These are phyloP conservation scores for Acinonyx jubatus DNA, from an alignment of 2,113 vertebrate species.

Conservation along the genomic window DNA sequence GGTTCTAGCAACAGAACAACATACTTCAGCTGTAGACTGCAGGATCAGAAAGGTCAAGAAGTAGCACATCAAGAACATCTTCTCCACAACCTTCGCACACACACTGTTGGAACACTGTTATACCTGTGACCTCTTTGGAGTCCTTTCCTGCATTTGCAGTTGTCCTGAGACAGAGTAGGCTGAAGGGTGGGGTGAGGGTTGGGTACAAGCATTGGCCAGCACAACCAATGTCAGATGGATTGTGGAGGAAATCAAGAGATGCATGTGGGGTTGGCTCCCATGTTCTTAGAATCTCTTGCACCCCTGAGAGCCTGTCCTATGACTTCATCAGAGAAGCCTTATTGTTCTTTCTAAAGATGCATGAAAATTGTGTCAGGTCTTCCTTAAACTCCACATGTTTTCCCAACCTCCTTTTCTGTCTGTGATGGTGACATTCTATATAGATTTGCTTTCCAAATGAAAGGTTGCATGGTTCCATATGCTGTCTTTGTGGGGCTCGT, in stretches of 20 bases:
- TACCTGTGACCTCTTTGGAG: background rate
- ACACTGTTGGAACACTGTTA: background rate
- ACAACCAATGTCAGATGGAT: background rate
- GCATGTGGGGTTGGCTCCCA: fast-evolving
- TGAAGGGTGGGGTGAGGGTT: background rate
- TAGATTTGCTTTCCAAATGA: background rate
- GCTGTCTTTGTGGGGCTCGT: background rate
- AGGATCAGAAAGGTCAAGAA: background rate
- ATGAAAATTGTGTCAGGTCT: background rate
- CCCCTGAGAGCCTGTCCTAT: background rate
- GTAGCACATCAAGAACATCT: background rate
- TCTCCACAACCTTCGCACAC: no score
- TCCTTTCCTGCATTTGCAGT: background rate
- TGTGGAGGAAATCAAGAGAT: background rate
- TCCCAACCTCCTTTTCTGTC: background rate
- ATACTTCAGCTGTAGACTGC: fast-evolving
- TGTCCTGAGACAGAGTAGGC: background rate
- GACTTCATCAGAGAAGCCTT: background rate
- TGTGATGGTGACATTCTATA: fast-evolving
- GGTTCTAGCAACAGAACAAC: background rate
- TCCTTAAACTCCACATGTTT: background rate
- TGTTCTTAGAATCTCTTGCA: background rate
- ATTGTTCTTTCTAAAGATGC: background rate
- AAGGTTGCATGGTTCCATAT: background rate
- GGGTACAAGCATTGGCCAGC: fast-evolving